Percentiles rank a stretch among this genome's conserved stretches.
Evolutionary conservation across 2,797 vertebrate species (phyloP).

Genomic region (Helostoma temminkii): DNA sequence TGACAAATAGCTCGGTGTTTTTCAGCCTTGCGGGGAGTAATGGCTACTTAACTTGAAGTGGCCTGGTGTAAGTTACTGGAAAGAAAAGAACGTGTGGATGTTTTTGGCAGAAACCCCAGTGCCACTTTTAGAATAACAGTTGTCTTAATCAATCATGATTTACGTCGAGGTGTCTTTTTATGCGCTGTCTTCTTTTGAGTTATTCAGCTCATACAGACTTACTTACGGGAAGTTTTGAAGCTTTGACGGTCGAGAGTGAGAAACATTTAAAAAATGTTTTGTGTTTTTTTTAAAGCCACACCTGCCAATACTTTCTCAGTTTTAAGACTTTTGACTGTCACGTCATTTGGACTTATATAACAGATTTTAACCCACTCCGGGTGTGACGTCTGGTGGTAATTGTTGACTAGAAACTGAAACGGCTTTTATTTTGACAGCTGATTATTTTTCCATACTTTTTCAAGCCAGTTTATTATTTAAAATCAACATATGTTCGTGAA

Average conservation of each 20-base stretch:
- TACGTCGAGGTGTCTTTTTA: conserved; percentile 19
- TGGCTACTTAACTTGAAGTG: conserved; percentile 30
- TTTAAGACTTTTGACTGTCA: background rate
- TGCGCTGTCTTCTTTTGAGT: conserved; percentile 33
- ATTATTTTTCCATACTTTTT: background rate
- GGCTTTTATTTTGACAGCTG: conserved; percentile 37
- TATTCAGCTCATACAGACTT: conserved; percentile 40
- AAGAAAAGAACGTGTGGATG: conserved; percentile 48
- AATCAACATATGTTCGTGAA: too few relatives aligned
- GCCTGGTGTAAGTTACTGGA: conserved; percentile 24
- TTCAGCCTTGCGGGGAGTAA: conserved; percentile 23
- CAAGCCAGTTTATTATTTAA: too few relatives aligned
- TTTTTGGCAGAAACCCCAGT: conserved; percentile 69
- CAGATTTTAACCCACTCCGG: background rate
- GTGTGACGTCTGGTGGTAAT: conserved; percentile 18
- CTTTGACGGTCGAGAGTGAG: conserved; percentile 1
- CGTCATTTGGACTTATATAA: background rate
- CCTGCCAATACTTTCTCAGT: too few relatives aligned
- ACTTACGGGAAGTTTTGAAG: conserved; percentile 40
- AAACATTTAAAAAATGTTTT: background rate
- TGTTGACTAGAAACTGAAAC: conserved; percentile 8
- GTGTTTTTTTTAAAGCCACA: background rate
- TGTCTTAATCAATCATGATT: conserved; percentile 64
- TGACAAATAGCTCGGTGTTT: conserved; percentile 23
- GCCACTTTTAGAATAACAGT: conserved; percentile 76